Base-by-base conservation (phyloP, 2,113 vertebrate species). In the Microcebus ravelobensis region DNA sequence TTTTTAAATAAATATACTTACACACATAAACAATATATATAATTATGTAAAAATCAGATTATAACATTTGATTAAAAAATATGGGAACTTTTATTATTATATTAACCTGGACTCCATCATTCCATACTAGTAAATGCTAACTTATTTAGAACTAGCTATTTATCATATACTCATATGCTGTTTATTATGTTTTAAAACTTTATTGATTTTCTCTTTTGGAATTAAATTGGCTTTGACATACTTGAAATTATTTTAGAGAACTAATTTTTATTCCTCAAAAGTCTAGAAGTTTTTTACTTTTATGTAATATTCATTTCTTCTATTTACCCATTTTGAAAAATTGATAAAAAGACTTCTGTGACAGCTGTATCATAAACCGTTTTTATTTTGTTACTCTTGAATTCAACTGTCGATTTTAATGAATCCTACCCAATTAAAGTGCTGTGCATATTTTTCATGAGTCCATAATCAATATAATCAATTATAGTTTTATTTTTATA, bases 341-440 rank as follows among this genome's bases (percentile, higher is more conserved):
- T 94, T 98, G 97, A 97, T 98, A 98, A 98, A 94, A 97, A 80
- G 67, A 98, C 98, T 98, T 98, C 97, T 98, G 98, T 98, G 98
- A 98, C 98, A 98, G 98, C 98, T 97, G 94, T 98, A 98, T 98
- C 98, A 97, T 96, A 97, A 98, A 97, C 98, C 95, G 83, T 97
- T 95, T 97, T 98, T 98, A 98, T 98, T 98, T 98, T 98, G 96
- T 98, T 97, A 91, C 90, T 94, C 80, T 93, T 94, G 98, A 98
- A 98, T 98, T 99, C 97, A 97, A 97, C 63, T 98, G 97, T 98
- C 98, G 96, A 98, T 98, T 98, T 98, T 98, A 98, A 99, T 99
- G 98, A 99, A 96, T 98, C 82, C 79, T 91, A 12, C 95, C 92
- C 98, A 98, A 97, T 98, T 98, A 98, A 98, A 98, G 90, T 92